Percentiles rank a stretch among this genome's conserved stretches.
These are phyloP conservation scores for Paralichthys olivaceus DNA, from an alignment of 2,113 vertebrate genomes.

Conservation along the genomic window DNA sequence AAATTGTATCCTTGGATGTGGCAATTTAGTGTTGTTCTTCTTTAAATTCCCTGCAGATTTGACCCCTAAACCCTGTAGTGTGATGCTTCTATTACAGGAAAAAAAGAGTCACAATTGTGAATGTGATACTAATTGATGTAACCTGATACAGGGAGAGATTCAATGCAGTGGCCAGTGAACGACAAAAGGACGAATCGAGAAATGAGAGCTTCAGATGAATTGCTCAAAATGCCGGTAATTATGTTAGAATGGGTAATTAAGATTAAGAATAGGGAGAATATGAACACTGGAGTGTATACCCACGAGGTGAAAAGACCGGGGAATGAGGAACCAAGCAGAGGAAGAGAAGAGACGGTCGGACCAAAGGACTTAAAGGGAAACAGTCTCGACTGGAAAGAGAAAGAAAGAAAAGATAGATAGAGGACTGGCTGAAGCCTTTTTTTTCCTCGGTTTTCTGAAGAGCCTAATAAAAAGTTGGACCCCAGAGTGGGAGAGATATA, in stretches of 20 bases:
- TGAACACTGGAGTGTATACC: slow-evolving; percentile 39
- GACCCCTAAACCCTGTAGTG: slow-evolving; percentile 12
- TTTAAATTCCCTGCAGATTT: slow-evolving; percentile 21
- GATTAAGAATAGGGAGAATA: slow-evolving; percentile 35
- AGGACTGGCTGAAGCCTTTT: slow-evolving; percentile 19
- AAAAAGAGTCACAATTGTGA: slow-evolving; percentile 5
- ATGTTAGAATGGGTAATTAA: slow-evolving; percentile 61
- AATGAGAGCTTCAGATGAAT: slow-evolving; percentile 38
- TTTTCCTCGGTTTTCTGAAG: slow-evolving; percentile 36
- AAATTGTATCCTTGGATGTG: not conserved
- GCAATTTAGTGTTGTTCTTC: slow-evolving; percentile 18
- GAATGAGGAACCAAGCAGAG: slow-evolving; percentile 22
- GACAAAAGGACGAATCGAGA: slow-evolving; percentile 18
- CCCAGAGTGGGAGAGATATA: slow-evolving; percentile 47
- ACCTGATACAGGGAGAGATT: slow-evolving; percentile 45
- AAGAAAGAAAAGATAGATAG: slow-evolving; percentile 39
- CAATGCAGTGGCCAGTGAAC: not conserved
- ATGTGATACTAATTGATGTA: slow-evolving; percentile 34
- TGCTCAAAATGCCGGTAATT: slow-evolving; percentile 67
- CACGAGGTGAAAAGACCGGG: slow-evolving; percentile 40
- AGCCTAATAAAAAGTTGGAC: slow-evolving; percentile 56
- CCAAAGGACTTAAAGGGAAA: slow-evolving; percentile 30
- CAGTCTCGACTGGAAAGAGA: slow-evolving; percentile 15
- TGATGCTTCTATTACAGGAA: slow-evolving; percentile 17
- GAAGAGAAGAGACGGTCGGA: slow-evolving; percentile 23